Evolutionary conservation across 2,797 vertebrate genomes (phyloP).

Genomic region (Hypotaenidia philippensis): DNA sequence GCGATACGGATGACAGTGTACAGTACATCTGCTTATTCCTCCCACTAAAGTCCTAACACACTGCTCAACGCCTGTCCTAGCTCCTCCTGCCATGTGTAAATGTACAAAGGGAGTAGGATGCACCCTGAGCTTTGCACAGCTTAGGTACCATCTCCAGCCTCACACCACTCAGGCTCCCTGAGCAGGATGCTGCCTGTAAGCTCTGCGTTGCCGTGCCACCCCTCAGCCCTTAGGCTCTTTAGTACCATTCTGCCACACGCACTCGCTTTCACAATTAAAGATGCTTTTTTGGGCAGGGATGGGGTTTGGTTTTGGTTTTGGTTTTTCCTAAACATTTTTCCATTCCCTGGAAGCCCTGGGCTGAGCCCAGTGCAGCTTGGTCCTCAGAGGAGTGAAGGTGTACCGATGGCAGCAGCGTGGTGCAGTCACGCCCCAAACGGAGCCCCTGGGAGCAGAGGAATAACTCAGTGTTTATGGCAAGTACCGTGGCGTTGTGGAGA

Average conservation of each 20-base stretch:
- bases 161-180: not conserved
- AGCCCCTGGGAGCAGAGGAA: conserved; percentile 44
- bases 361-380: not conserved
- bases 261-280: conserved; percentile 27
- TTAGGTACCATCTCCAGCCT: conserved; percentile 44
- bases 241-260: conserved; percentile 28
- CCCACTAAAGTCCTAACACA: conserved; percentile 15
- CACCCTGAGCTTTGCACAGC: conserved; percentile 40
- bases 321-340: not conserved
- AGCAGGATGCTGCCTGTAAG: conserved; percentile 46
- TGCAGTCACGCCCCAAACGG: not conserved
- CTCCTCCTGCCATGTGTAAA: conserved; percentile 49
- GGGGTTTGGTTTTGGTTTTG: not conserved
- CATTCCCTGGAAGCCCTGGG: conserved; percentile 41
- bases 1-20: conserved; percentile 44
- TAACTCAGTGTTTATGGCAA: conserved; percentile 8
- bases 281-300: not conserved
- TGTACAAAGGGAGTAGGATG: conserved; percentile 32
- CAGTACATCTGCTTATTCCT: conserved; percentile 42
- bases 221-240: not conserved
- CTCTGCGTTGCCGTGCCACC: conserved; percentile 37
- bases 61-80: conserved; percentile 55
- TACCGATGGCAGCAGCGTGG: conserved; percentile 7
- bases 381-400: not conserved
- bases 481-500: conserved; percentile 37